Conservation (phyloP, 2,113 vertebrate genomes). For the Panurus biarmicus region DNA sequence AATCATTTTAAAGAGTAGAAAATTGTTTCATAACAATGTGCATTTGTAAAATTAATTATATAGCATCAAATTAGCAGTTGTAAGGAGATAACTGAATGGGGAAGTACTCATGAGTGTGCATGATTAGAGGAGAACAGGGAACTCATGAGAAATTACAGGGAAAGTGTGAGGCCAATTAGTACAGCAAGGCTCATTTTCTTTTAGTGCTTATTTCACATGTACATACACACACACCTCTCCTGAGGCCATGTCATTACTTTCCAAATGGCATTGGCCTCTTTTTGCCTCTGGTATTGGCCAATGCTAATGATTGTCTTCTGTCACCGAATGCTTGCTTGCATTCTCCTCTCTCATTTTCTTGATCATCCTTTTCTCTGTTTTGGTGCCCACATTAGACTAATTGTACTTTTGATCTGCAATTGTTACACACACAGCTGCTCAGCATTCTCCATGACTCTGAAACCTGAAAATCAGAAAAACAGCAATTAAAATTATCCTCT, state of each 20-base stretch:
- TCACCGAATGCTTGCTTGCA: neutral
- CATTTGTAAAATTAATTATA: constrained; percentile 53
- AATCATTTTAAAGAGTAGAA: constrained; percentile 31
- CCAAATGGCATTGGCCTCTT: constrained; percentile 43
- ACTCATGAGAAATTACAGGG: constrained; percentile 46
- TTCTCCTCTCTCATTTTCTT: constrained; percentile 41
- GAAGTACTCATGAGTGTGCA: constrained; percentile 18
- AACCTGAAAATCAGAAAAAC: constrained; percentile 37
- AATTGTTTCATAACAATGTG: constrained; percentile 45
- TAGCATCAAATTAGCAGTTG: constrained; percentile 40
- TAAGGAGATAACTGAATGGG: constrained; percentile 44
- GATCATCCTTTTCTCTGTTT: constrained; percentile 35
- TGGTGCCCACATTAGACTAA: constrained; percentile 42
- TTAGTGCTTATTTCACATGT: constrained; percentile 43
- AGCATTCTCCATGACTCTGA: neutral
- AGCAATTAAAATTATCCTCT: neutral
- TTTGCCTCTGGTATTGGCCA: constrained; percentile 17
- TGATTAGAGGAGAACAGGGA: constrained; percentile 47
- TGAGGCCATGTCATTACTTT: constrained; percentile 52
- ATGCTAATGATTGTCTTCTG: constrained; percentile 30
- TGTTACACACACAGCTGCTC: constrained; percentile 25
- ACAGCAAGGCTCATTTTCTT: constrained; percentile 55
- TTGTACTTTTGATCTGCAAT: constrained; percentile 42
- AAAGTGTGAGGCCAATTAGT: constrained; percentile 41
- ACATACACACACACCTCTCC: constrained; percentile 44